Conservation (phyloP, 2,113 vertebrate genomes). For the Rhineura floridana region DNA sequence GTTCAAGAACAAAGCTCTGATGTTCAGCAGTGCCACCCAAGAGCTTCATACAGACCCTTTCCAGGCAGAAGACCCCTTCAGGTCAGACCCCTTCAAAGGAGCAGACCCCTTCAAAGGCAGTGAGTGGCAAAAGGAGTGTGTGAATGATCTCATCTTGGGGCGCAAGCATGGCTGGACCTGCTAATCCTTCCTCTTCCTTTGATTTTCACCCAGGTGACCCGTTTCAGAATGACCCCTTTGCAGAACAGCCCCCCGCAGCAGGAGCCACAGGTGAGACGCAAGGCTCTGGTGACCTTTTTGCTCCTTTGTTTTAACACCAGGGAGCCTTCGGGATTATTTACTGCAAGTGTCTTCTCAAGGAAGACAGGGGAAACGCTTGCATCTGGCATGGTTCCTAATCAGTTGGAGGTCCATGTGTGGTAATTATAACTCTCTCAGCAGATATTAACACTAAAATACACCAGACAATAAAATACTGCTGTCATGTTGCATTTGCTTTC, state of each 20-base stretch:
- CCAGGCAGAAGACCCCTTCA: slow-evolving; percentile 95
- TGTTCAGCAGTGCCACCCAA: slow-evolving; percentile 84
- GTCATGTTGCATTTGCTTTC: not conserved
- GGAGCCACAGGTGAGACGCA: slow-evolving; percentile 81
- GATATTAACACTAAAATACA: not conserved
- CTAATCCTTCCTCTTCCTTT: slow-evolving; percentile 9
- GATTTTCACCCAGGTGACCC: slow-evolving; percentile 82
- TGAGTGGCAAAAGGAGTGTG: slow-evolving; percentile 35
- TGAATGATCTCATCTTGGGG: not conserved
- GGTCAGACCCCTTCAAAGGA: slow-evolving; percentile 94
- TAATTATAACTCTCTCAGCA: not conserved
- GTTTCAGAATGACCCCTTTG: slow-evolving; percentile 93
- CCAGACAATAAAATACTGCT: not conserved
- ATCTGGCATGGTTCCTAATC: not conserved
- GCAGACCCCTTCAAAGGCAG: slow-evolving; percentile 78
- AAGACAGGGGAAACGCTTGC: not conserved
- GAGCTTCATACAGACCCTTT: slow-evolving; percentile 91
- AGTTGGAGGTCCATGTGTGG: not conserved
- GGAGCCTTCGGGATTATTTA: not conserved
- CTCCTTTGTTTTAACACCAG: not conserved
- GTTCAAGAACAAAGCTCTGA: slow-evolving; percentile 89
- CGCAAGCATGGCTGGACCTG: not conserved
- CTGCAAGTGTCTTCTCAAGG: not conserved
- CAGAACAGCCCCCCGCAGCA: slow-evolving; percentile 81
- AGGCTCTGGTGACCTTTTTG: not conserved